These are phyloP conservation scores for Drosophila parabipectinata DNA, from an alignment of 1,140 invertebrate species.

Conservation along the genomic window DNA sequence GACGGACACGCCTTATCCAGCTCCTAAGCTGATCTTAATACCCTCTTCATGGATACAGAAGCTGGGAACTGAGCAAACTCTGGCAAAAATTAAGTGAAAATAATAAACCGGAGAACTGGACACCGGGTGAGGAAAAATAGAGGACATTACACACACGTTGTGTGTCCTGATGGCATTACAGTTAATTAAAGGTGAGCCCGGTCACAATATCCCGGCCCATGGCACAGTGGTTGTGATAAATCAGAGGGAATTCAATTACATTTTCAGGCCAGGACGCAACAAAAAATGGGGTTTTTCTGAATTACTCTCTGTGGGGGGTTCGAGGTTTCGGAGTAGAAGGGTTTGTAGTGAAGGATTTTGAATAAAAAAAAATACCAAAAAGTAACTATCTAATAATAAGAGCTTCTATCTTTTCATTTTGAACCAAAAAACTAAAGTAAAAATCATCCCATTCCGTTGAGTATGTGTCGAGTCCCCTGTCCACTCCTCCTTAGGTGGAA, in stretches of 20 bases:
- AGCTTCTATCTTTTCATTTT: no score
- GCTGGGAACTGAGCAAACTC: constrained; percentile 19
- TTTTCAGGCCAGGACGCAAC: neutral
- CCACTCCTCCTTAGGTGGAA: neutral
- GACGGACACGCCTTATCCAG: neutral
- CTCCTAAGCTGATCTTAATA: no score
- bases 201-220: neutral
- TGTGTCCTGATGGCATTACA: constrained; percentile 47
- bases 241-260: constrained; percentile 3
- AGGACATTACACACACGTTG: constrained; percentile 47
- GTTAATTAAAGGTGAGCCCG: constrained; percentile 71
- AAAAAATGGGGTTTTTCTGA: no score
- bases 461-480: neutral
- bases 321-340: no score
- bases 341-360: neutral
- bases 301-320: no score
- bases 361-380: neutral
- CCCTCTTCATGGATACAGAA: neutral
- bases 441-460: neutral
- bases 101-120: constrained; percentile 56
- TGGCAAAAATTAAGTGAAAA: constrained; percentile 79
- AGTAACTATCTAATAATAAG: no score
- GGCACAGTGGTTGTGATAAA: constrained; percentile 37
- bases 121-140: neutral
- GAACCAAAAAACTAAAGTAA: no score